These are phyloP conservation scores for Troilus luridus DNA, from an alignment of 2,888 invertebrate genomes.

Conservation along the genomic window DNA sequence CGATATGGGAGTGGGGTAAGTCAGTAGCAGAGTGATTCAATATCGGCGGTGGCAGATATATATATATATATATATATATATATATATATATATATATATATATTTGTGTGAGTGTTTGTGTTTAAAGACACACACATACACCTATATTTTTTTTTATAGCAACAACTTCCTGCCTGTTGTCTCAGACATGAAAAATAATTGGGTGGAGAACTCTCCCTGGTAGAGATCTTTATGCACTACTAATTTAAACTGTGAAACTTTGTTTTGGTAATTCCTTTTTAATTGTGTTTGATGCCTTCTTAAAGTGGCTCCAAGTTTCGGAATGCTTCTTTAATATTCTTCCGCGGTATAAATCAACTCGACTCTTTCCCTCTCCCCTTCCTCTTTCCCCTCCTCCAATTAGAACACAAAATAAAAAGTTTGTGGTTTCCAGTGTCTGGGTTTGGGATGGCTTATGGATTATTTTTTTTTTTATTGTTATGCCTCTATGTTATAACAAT, in stretches of 20 bases:
- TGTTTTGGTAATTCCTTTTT: constrained; percentile 22
- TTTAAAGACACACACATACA: too few relatives aligned
- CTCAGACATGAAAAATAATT: too few relatives aligned
- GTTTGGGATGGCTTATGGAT: neutral
- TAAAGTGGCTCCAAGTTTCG: constrained; percentile 15
- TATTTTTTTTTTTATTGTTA: too few relatives aligned
- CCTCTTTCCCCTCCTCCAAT: neutral
- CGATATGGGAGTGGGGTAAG: too few relatives aligned
- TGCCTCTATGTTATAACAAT: too few relatives aligned
- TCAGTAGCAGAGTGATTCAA: too few relatives aligned
- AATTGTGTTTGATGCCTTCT: constrained; percentile 42
- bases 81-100: too few relatives aligned
- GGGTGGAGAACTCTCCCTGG: neutral
- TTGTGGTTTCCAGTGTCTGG: neutral
- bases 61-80: too few relatives aligned
- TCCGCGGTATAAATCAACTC: constrained; percentile 34
- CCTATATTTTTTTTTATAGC: too few relatives aligned
- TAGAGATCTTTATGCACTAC: constrained; percentile 1
- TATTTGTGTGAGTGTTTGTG: too few relatives aligned
- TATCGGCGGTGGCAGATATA: too few relatives aligned
- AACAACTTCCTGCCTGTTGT: too few relatives aligned
- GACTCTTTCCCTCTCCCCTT: constrained; percentile 13
- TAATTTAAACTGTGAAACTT: constrained; percentile 21
- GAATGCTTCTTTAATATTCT: constrained; percentile 41
- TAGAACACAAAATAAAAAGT: neutral